Percentiles rank a stretch among this genome's conserved stretches.
These are phyloP conservation scores for Leucoraja erinaceus DNA, from an alignment of 2,113 vertebrate species.

Conservation along the genomic window DNA sequence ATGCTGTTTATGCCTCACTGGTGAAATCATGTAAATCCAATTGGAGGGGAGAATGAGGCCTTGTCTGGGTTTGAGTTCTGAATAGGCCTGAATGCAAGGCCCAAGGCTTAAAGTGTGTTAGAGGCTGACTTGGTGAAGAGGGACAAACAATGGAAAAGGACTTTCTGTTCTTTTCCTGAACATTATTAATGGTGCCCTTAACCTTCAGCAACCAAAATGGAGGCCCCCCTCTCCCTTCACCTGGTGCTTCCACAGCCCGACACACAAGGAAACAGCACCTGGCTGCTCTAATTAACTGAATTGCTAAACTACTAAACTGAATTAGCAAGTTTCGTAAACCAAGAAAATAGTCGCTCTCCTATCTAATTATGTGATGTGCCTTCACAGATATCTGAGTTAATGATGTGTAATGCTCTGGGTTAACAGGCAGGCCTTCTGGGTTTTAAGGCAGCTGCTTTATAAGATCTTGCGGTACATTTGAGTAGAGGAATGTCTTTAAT, in stretches of 20 bases:
- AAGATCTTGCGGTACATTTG: background rate
- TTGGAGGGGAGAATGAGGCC: conserved; percentile 71
- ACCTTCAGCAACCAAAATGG: conserved; percentile 42
- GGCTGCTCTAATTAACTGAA: conserved; percentile 25
- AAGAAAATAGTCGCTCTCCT: conserved; percentile 15
- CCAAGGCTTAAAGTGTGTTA: conserved; percentile 49
- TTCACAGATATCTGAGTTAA: conserved; percentile 27
- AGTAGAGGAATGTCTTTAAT: background rate
- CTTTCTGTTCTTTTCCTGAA: conserved; percentile 53
- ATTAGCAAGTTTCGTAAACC: conserved; percentile 32
- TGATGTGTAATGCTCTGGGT: conserved; percentile 10
- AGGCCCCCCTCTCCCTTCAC: conserved; percentile 40
- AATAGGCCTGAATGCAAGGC: conserved; percentile 57
- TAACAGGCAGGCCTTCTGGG: background rate
- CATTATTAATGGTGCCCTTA: conserved; percentile 56
- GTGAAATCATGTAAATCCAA: conserved; percentile 78
- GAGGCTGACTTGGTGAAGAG: conserved; percentile 50
- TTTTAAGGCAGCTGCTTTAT: conserved; percentile 26
- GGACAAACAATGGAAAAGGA: conserved; percentile 56
- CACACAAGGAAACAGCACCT: conserved; percentile 35
- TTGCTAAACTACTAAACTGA: background rate
- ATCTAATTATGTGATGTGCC: conserved; percentile 36
- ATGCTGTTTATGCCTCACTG: conserved; percentile 79
- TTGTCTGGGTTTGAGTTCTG: conserved; percentile 64
- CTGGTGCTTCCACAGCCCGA: conserved; percentile 38